Evolutionary conservation across 2,888 invertebrate genomes (phyloP).

Genomic region (Malacosoma neustria): DNA sequence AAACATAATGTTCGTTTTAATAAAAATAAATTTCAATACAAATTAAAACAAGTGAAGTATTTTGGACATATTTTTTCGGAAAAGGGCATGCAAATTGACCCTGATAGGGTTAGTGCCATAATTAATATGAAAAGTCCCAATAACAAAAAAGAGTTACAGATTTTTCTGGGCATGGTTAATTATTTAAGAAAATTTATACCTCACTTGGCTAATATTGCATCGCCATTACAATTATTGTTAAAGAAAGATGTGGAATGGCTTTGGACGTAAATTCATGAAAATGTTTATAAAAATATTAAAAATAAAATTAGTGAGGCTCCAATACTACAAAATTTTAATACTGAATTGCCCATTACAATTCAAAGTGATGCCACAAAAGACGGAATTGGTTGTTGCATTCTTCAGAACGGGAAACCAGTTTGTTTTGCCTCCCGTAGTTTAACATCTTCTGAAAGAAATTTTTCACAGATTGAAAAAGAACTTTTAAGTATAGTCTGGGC

Average conservation of each 20-base stretch:
- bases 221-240: slow-evolving; percentile 4
- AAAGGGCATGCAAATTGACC: slow-evolving; percentile 11
- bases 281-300: no score
- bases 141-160: slow-evolving; percentile 14
- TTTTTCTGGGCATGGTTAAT: slow-evolving; percentile 13
- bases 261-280: no score
- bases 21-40: slow-evolving; percentile 18
- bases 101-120: slow-evolving; percentile 11
- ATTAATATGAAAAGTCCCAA: slow-evolving; percentile 11
- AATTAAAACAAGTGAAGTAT: slow-evolving; percentile 14
- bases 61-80: slow-evolving; percentile 20
- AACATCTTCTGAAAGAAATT: no score
- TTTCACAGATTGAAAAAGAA: slow-evolving; percentile 43
- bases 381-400: no score
- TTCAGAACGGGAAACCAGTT: no score
- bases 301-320: no score
- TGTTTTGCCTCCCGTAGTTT: no score
- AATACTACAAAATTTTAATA: no score
- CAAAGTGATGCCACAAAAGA: no score
- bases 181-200: slow-evolving; percentile 13
- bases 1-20: slow-evolving; percentile 17
- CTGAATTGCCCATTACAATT: no score
- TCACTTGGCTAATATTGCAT: slow-evolving; percentile 7
- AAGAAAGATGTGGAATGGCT: slow-evolving; percentile 12
- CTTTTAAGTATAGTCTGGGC: slow-evolving; percentile 28